phyloP scores from a whole-genome alignment of 2,797 vertebrate species.

The Clarias laeviceps region DNA sequence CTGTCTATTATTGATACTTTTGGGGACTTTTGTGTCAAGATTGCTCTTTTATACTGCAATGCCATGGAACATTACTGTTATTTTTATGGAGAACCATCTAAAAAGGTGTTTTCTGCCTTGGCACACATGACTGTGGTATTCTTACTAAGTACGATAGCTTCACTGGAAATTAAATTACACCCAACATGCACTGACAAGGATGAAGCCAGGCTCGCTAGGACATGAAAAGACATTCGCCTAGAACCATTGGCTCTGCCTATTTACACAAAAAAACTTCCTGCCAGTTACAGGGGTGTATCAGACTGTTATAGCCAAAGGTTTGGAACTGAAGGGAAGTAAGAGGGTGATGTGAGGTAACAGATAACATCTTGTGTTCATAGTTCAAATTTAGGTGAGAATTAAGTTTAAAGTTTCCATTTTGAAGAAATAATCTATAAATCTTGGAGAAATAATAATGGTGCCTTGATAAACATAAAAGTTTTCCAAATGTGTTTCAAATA shows the following conservation, averaged over 20 bases:
- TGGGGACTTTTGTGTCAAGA: background rate
- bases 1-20: background rate
- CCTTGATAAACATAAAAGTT: background rate
- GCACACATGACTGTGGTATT: background rate
- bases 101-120: background rate
- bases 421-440: background rate
- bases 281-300: constrained; percentile 49
- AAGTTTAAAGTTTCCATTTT: too few relatives aligned
- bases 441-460: constrained; percentile 59
- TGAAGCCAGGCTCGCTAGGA: constrained; percentile 64
- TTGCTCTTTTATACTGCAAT: background rate
- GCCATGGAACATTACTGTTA: background rate
- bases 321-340: constrained; percentile 56
- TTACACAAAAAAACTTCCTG: constrained; percentile 60
- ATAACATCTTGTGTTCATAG: constrained; percentile 60
- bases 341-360: constrained; percentile 54
- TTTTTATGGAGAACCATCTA: background rate
- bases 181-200: constrained; percentile 74
- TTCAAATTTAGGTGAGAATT: constrained; percentile 54
- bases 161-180: constrained; percentile 59
- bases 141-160: constrained; percentile 53
- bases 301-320: constrained; percentile 50
- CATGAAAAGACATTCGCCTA: constrained; percentile 63
- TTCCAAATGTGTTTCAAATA: background rate
- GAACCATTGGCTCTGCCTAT: constrained; percentile 64